phyloP scores from a whole-genome alignment of 2,797 vertebrate species.

The Apogon hyalosoma region DNA sequence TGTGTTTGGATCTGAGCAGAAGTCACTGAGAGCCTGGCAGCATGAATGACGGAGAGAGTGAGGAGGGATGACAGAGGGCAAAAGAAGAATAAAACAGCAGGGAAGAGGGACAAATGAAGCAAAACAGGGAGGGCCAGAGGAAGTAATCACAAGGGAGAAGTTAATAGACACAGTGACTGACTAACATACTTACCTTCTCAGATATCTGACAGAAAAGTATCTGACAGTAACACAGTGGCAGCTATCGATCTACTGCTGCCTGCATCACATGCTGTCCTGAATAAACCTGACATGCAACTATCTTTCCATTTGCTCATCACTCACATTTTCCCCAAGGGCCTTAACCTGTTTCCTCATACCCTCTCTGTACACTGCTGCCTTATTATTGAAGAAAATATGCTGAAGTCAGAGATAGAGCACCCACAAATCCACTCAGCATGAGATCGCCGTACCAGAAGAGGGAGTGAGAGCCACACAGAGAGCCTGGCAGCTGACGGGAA shows the following conservation, averaged over 20 bases:
- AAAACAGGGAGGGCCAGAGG: conserved; percentile 22
- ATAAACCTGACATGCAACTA: conserved; percentile 14
- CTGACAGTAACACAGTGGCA: conserved; percentile 18
- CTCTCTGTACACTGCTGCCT: not conserved
- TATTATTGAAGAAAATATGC: conserved; percentile 16
- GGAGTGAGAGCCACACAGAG: conserved; percentile 71
- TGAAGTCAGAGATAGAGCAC: not conserved
- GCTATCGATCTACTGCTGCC: conserved; percentile 63
- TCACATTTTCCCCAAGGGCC: conserved; percentile 2
- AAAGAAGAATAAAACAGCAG: not conserved
- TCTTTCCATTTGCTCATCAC: conserved; percentile 35
- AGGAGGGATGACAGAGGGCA: conserved; percentile 30
- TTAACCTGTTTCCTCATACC: conserved; percentile 25
- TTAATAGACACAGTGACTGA: conserved; percentile 76
- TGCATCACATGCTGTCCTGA: conserved; percentile 41
- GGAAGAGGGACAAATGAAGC: conserved; percentile 29
- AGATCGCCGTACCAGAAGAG: conserved; percentile 73
- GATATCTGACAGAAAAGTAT: conserved; percentile 43
- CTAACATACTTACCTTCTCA: conserved; percentile 76
- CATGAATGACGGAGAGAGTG: conserved; percentile 34
- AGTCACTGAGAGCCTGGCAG: conserved; percentile 91
- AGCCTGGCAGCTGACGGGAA: conserved; percentile 7
- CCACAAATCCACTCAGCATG: conserved; percentile 23
- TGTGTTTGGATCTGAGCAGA: conserved; percentile 90
- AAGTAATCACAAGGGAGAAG: conserved; percentile 45